Conservation (phyloP, 2,797 vertebrate genomes). For the Nyctibius grandis region DNA sequence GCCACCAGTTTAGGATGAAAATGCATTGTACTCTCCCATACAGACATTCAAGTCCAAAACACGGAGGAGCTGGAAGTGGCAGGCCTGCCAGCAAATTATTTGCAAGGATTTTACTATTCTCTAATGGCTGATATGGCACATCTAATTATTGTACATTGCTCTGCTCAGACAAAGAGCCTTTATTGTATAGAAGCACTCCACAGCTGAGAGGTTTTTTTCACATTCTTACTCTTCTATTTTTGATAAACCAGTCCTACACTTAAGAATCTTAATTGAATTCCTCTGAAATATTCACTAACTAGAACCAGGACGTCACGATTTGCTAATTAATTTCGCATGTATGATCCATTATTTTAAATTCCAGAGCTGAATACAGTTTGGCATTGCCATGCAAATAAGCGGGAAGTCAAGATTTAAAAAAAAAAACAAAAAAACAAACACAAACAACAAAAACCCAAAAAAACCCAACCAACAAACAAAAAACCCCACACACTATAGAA, state of each 20-base stretch:
- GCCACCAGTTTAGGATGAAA: background rate
- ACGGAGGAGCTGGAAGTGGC: background rate
- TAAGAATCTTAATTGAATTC: constrained; percentile 44
- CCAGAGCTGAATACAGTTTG: background rate
- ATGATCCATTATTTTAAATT: constrained; percentile 23
- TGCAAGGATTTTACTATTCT: background rate
- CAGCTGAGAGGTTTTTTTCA: constrained; percentile 48
- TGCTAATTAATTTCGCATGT: constrained; percentile 52
- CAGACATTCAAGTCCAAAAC: background rate
- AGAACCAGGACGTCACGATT: constrained; percentile 31
- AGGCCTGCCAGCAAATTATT: background rate
- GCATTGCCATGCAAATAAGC: constrained; percentile 11
- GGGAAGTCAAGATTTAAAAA: background rate
- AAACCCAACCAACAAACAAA: background rate
- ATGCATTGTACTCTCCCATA: background rate
- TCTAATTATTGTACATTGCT: constrained; percentile 8
- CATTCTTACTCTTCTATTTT: constrained; percentile 51
- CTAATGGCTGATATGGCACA: constrained; percentile 13
- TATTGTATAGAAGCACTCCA: background rate
- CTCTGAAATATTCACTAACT: constrained; percentile 62
- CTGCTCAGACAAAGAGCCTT: background rate
- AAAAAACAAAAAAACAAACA: background rate
- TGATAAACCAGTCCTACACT: constrained; percentile 29
- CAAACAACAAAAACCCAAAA: too few species aligned
- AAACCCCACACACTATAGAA: background rate